Evolutionary conservation across 2,113 vertebrate genomes (phyloP), one percentile per base, ranked within the genome.

Genomic region (Petromus typicus): DNA sequence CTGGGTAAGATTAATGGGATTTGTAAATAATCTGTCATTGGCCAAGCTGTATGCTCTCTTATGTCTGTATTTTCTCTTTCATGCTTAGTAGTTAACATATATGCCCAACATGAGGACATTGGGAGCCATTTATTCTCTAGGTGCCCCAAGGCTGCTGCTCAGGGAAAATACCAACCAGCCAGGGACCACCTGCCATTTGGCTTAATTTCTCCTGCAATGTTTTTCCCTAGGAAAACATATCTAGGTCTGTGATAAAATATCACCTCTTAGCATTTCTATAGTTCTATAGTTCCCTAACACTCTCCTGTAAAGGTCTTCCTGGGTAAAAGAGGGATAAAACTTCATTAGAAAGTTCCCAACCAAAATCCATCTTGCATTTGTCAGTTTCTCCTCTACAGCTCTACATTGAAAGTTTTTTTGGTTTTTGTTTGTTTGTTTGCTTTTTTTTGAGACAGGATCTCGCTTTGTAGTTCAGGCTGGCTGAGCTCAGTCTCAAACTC

Each of bases 61-160:
- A n/a, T 78, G 92, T 30, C 3, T 90, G 16, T 2, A 0, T 1
- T 83, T 81, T 45, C 6, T 17, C 69, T 71, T 32, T 20, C 56
- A 40, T 22, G 0, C 0, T 92, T 90, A 66, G 43, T 32, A 54
- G 56, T 76, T 93, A 80, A 73, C 43, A 17, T 0, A 0, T 6
- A 0, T 0, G 3, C 4, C 40, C 23, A 7, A 79, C 69, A 79
- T 34, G 80, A 51, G 45, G 61, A 81, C 59, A 85, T 27, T 10
- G 32, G 20, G 4, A 88, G 63, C 6, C 11, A 32, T 71, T 93
- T 43, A 32, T 32, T 34, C 23, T 48, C 5, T 16, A 61, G 7
- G 8, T 5, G 16, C 80, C 69, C 5, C 73, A 76, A 93, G 34
- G 25, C 80, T 51, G 20, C 57, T 14, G 4, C 25, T 61, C 30